A percentile compares a stretch with the other conserved stretches of the same genome.
Evolutionary conservation across 2,797 vertebrate genomes (phyloP).

Genomic region (Alosa sapidissima): DNA sequence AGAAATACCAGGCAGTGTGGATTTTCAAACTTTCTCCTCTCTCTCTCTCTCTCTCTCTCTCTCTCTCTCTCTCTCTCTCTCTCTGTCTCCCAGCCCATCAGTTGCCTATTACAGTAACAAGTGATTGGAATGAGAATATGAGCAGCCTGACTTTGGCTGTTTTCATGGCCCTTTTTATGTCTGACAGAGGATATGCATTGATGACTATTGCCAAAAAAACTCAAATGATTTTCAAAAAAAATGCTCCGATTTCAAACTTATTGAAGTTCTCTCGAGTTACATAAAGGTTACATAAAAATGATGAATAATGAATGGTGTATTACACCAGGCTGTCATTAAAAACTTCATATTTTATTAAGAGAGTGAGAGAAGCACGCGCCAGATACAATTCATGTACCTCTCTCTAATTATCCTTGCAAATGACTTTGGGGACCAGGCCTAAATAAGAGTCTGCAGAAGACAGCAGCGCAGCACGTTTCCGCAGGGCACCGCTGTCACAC

Average conservation of each 20-base stretch:
- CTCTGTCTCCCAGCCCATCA: conserved; percentile 40
- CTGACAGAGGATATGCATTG: conserved; percentile 24
- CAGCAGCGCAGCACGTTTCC: conserved; percentile 38
- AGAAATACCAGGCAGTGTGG: background rate
- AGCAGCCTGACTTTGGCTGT: background rate
- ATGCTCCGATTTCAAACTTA: conserved; percentile 24
- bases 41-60: conserved; percentile 15
- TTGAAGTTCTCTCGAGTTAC: conserved; percentile 58
- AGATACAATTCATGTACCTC: conserved; percentile 52
- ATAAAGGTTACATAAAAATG: conserved; percentile 75
- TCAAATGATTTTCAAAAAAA: background rate
- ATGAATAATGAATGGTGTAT: conserved; percentile 70
- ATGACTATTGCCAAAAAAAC: background rate
- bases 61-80: conserved; percentile 40
- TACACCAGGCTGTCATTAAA: conserved; percentile 52
- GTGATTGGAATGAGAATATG: background rate
- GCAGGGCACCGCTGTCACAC: conserved; percentile 41
- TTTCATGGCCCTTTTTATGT: background rate
- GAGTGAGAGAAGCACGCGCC: conserved; percentile 40
- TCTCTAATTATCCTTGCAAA: conserved; percentile 55
- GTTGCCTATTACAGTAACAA: background rate
- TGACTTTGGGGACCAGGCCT: conserved; percentile 49
- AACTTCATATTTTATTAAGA: conserved; percentile 52
- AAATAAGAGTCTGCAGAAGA: conserved; percentile 46
- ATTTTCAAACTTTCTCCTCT: conserved; percentile 5